Base-by-base conservation (phyloP, 2,888 invertebrate species). In the Tenthredo distinguenda region DNA sequence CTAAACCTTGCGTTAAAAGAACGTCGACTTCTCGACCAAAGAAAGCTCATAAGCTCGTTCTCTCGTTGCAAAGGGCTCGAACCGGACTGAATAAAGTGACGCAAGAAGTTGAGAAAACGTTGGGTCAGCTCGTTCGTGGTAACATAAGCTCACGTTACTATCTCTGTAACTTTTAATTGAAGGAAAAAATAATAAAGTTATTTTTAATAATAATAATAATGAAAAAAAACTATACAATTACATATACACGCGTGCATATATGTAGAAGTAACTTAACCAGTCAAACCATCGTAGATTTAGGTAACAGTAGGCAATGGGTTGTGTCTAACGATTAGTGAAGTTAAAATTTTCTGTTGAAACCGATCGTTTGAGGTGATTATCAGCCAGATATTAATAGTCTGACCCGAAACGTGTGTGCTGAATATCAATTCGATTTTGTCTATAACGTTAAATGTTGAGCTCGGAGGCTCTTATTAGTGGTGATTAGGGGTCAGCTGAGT, bases 361-460 rank as follows among this genome's bases (percentile, higher is more conserved):
- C 62, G 81, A 40, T 81, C 81, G 81, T 81, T 81, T 40, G 40
- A 37, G 21, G 62, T 62, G 81, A 81, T 81, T 81, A 81, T 81
- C 81, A 81, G 77, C 77, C n/a, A 40, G 50, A 81, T 81, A 62
- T 81, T 81, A 81, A 81, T 62, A 50, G 62, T 31, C 62, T 37
- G 81, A 81, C 37, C 81, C 37, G n/a, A 62, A 81, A 81, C 81
- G 58, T 40, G 81, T 40, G 62, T 81, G 77, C 62, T 62, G 81
- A 81, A 81, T 81, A 81, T 62, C 62, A 81, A 81, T 81, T 81
- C 62, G 62, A 81, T 81, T 58, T 58, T 58, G 40, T 81, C 18
- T 81, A 62, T 50, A 21, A 40, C 58, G 68, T 40, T 34, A 62
- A 81, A 31, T 34, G 58, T 50, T 37, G 12, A 21, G 34, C 21